A percentile compares a stretch with the other conserved stretches of the same genome.
Evolutionary conservation across 1,140 invertebrate genomes (phyloP).

Genomic region (Himalopsyche phryganea): DNA sequence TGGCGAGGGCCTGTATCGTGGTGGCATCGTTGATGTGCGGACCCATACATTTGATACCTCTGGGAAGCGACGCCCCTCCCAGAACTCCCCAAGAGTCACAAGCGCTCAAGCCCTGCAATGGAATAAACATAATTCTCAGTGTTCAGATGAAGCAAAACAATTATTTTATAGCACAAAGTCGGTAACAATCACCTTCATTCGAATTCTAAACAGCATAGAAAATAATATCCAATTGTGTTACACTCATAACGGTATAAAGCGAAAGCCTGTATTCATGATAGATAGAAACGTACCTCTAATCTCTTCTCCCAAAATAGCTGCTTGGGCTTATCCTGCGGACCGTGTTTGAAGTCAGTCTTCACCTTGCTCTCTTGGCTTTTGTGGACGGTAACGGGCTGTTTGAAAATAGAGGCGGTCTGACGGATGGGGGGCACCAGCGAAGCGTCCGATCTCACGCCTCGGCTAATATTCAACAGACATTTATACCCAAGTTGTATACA

Average conservation of each 20-base stretch:
- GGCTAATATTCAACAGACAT: conserved; percentile 47
- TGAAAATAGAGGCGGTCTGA: conserved; percentile 98
- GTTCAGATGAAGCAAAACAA: too few relatives aligned
- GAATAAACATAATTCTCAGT: too few relatives aligned
- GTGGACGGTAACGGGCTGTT: conserved; percentile 95
- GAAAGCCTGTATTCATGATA: too few relatives aligned
- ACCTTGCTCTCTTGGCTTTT: conserved; percentile 86
- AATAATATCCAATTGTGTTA: too few relatives aligned
- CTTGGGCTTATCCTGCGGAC: conserved; percentile 88
- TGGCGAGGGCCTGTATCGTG: conserved; percentile 85
- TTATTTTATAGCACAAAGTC: too few relatives aligned
- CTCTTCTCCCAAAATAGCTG: conserved; percentile 98
- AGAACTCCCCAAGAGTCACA: conserved; percentile 80
- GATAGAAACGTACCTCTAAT: conserved; percentile 72
- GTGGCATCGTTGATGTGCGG: conserved; percentile 90
- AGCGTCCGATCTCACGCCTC: conserved; percentile 81
- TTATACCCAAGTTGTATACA: too few relatives aligned
- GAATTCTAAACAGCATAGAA: too few relatives aligned
- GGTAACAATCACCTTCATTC: too few relatives aligned
- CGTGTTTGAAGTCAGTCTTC: conserved; percentile 86
- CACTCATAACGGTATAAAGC: too few relatives aligned
- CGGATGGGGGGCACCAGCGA: conserved; percentile 91
- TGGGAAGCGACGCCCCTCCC: conserved; percentile 78
- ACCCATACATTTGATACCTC: conserved; percentile 83
- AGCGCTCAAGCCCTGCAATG: conserved; percentile 70